Percentiles rank a stretch among this genome's conserved stretches.
phyloP scores from a whole-genome alignment of 2,888 invertebrate genomes.

The Diadegma fenestrale region DNA sequence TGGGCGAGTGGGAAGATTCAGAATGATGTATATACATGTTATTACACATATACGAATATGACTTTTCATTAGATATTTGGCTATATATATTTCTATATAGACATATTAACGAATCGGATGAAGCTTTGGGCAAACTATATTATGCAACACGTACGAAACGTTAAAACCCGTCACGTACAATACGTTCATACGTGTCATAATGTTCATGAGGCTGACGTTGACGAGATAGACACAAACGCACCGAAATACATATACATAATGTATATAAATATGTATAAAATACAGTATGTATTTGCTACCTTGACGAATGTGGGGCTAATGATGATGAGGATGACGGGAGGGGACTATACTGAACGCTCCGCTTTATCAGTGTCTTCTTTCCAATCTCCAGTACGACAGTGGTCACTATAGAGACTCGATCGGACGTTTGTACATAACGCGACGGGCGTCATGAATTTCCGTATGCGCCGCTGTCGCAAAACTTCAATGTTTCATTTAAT shows the following conservation, averaged over 20 bases:
- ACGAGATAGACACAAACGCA: constrained; percentile 34
- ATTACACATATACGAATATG: background rate
- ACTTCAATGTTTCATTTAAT: constrained; percentile 48
- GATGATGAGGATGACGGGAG: constrained; percentile 60
- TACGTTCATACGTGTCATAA: constrained; percentile 29
- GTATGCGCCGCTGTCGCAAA: constrained; percentile 22
- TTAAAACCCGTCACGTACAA: constrained; percentile 32
- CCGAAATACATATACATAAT: background rate
- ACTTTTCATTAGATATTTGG: constrained; percentile 15
- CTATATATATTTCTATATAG: background rate
- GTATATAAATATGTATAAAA: background rate
- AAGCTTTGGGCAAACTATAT: constrained; percentile 23
- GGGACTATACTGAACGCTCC: constrained; percentile 48
- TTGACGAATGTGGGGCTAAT: constrained; percentile 60
- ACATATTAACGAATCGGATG: background rate
- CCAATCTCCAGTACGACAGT: constrained; percentile 58
- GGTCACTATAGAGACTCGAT: constrained; percentile 58
- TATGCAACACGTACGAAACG: constrained; percentile 34
- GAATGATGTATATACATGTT: background rate
- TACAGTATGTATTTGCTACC: constrained; percentile 43
- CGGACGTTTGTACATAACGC: constrained; percentile 20
- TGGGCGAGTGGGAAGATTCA: constrained; percentile 25
- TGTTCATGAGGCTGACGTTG: constrained; percentile 28
- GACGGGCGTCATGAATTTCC: constrained; percentile 53
- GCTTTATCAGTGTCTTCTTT: constrained; percentile 59